phyloP scores from a whole-genome alignment of 2,797 vertebrate genomes.

The Microcaecilia unicolor region DNA sequence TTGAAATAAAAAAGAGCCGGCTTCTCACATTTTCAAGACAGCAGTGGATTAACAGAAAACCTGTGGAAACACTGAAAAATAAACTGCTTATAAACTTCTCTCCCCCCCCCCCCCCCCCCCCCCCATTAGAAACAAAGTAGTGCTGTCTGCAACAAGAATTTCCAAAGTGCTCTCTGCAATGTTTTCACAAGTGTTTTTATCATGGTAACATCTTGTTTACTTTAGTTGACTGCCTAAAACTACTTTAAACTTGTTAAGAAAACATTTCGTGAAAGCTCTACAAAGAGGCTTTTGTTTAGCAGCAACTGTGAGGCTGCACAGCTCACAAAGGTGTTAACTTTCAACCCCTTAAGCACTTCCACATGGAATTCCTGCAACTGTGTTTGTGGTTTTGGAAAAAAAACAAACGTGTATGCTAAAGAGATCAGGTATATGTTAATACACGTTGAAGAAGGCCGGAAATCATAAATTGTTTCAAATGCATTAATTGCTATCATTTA shows the following conservation, averaged over 20 bases:
- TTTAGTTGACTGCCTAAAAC: slow-evolving; percentile 98
- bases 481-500: slow-evolving; percentile 51
- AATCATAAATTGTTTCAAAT: slow-evolving; percentile 62
- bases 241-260: slow-evolving; percentile 99
- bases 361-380: slow-evolving; percentile 82
- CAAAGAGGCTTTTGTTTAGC: slow-evolving; percentile 95
- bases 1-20: too few relatives aligned
- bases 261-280: slow-evolving; percentile 91
- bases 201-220: slow-evolving; percentile 99
- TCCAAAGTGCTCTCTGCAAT: slow-evolving; percentile 78
- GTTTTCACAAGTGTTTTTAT: slow-evolving; percentile 99
- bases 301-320: slow-evolving; percentile 69
- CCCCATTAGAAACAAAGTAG: slow-evolving; percentile 45
- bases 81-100: slow-evolving; percentile 35
- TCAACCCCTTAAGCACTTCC: slow-evolving; percentile 96
- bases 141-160: slow-evolving; percentile 66
- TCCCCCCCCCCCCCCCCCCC: too few relatives aligned
- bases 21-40: too few relatives aligned
- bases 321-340: slow-evolving; percentile 98
- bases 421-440: slow-evolving; percentile 71
- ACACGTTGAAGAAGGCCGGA: slow-evolving; percentile 56
- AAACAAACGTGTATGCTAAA: slow-evolving; percentile 73
- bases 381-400: slow-evolving; percentile 73
- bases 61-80: slow-evolving; percentile 28
- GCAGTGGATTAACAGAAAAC: too few relatives aligned